Evolutionary conservation across 1,140 invertebrate genomes (phyloP).

Genomic region (Apolygus lucorum): DNA sequence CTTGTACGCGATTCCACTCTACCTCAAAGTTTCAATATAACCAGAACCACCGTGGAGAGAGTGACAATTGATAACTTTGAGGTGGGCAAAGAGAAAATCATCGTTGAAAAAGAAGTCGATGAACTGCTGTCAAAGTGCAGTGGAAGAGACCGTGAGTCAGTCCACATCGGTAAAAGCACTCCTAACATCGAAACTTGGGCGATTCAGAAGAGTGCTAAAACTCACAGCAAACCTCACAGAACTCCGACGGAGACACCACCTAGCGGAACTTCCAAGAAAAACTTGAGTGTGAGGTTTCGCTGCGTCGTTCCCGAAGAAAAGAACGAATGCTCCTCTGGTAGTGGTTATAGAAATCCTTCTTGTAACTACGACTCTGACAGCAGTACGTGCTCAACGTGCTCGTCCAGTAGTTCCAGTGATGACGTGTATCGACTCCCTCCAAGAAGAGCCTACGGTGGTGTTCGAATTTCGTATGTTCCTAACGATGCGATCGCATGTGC

Average conservation of each 20-base stretch:
- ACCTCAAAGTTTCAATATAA: constrained; percentile 10
- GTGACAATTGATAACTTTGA: constrained; percentile 7
- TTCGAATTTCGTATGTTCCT: constrained; percentile 79
- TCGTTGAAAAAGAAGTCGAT: constrained; percentile 37
- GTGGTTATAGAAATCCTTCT: background rate
- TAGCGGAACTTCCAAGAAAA: constrained; percentile 18
- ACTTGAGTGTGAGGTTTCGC: constrained; percentile 25
- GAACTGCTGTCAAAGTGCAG: constrained; percentile 43
- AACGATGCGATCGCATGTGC: constrained; percentile 76
- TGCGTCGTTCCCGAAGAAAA: constrained; percentile 26
- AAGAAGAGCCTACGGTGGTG: constrained; percentile 70
- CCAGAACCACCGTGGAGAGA: constrained; percentile 7
- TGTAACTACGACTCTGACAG: constrained; percentile 52
- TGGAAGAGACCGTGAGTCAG: constrained; percentile 49
- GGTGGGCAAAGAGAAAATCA: constrained; percentile 21
- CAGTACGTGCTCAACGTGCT: constrained; percentile 79
- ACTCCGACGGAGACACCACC: constrained; percentile 1
- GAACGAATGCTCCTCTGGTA: background rate
- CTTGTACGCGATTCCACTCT: background rate
- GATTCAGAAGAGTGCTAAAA: constrained; percentile 29
- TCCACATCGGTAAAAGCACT: constrained; percentile 45
- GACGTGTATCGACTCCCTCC: constrained; percentile 74
- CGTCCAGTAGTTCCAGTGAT: constrained; percentile 70
- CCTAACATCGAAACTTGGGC: constrained; percentile 43
- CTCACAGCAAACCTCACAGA: background rate